Evolutionary conservation across 2,888 invertebrate genomes (phyloP).

Genomic region (Apodemia duryi): DNA sequence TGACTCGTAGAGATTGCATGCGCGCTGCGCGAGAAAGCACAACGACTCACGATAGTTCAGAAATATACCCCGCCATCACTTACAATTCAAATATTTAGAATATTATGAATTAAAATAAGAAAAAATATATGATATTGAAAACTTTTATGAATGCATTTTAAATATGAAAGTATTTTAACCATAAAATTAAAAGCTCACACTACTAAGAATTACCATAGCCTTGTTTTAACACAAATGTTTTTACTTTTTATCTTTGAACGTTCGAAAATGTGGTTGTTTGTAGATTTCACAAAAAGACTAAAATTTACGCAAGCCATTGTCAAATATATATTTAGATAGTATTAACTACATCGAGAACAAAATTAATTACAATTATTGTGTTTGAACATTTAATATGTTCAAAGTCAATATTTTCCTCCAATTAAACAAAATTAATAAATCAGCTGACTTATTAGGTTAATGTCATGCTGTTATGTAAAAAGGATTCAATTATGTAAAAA

Average conservation of each 20-base stretch:
- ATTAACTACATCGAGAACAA: not conserved
- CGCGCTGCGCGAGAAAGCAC: conserved; percentile 77
- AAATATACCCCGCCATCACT: conserved; percentile 18
- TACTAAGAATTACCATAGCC: not conserved
- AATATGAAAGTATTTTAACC: not conserved
- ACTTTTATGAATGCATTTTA: not conserved
- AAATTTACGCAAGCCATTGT: not conserved
- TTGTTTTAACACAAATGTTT: not conserved
- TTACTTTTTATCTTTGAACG: not conserved
- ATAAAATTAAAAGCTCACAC: not conserved
- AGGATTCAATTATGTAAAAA: conserved; percentile 29
- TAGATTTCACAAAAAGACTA: conserved; percentile 9
- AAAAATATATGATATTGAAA: not conserved
- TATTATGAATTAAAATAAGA: not conserved
- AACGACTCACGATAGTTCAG: conserved; percentile 39
- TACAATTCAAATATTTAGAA: not conserved
- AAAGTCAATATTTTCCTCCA: not conserved
- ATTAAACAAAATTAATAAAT: conserved; percentile 32
- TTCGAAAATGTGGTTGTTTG: not conserved
- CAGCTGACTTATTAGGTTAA: conserved; percentile 53
- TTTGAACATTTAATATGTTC: no score
- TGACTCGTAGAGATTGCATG: conserved; percentile 70
- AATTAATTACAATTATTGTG: not conserved
- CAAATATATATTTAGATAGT: conserved; percentile 3
- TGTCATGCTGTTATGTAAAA: conserved; percentile 59